Evolutionary conservation across 2,888 invertebrate genomes (phyloP).

Genomic region (Galerucella pusilla): DNA sequence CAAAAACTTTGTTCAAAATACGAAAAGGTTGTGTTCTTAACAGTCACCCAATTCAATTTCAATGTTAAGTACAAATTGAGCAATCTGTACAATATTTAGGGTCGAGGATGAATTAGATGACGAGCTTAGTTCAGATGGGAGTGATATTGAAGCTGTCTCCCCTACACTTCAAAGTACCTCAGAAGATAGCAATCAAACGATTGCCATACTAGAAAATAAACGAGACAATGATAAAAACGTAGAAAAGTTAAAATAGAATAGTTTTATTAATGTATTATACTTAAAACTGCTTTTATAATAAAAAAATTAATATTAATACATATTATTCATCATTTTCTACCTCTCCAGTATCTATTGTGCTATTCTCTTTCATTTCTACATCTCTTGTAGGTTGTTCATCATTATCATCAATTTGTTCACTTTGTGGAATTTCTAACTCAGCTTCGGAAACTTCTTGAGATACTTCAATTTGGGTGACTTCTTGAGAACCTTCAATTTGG

Average conservation of each 20-base stretch:
- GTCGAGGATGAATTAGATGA: slow-evolving; percentile 57
- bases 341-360: slow-evolving; percentile 54
- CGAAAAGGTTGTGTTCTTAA: no score
- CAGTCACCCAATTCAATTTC: no score
- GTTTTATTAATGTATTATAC: neutral
- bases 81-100: slow-evolving; percentile 47
- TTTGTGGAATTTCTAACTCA: slow-evolving; percentile 10
- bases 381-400: slow-evolving; percentile 30
- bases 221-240: neutral
- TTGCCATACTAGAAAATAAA: neutral
- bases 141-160: slow-evolving; percentile 36
- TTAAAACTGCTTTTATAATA: neutral
- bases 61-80: no score
- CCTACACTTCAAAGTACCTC: neutral
- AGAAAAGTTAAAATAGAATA: neutral
- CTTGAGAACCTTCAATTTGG: slow-evolving; percentile 48
- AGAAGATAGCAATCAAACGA: neutral
- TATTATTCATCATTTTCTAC: slow-evolving; percentile 54
- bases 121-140: slow-evolving; percentile 35
- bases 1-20: no score
- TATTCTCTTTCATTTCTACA: slow-evolving; percentile 28
- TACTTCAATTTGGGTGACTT: slow-evolving; percentile 48
- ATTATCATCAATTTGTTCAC: slow-evolving; percentile 30
- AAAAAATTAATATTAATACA: slow-evolving; percentile 10
- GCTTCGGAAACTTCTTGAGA: slow-evolving; percentile 18